Conservation (phyloP, 2,797 vertebrate species). For the Coracias cyanogaster region DNA sequence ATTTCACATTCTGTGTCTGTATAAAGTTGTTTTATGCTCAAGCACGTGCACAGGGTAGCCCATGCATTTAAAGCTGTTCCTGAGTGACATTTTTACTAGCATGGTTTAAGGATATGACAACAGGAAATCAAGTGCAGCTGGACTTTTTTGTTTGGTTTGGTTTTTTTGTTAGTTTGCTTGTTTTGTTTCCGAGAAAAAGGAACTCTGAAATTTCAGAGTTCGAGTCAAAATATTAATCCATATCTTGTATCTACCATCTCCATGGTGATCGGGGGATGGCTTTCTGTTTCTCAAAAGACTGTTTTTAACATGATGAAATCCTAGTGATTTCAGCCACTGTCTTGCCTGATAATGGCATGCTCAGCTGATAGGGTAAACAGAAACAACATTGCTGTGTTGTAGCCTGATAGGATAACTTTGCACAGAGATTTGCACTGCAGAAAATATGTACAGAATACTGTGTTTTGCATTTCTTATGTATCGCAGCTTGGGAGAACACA, state of each 20-base stretch:
- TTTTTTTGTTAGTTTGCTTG: not conserved
- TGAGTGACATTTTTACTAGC: not conserved
- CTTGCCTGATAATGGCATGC: not conserved
- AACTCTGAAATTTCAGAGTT: not conserved
- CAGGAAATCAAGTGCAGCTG: conserved; percentile 1
- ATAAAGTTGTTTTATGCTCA: not conserved
- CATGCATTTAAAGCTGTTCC: not conserved
- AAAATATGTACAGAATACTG: not conserved
- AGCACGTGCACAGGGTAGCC: not conserved
- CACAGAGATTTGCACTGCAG: not conserved
- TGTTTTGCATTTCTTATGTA: not conserved
- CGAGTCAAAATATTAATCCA: not conserved
- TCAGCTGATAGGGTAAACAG: not conserved
- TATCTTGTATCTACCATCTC: not conserved
- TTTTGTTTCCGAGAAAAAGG: not conserved
- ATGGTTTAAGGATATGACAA: not conserved
- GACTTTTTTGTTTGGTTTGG: not conserved
- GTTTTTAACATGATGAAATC: not conserved
- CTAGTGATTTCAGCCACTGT: not conserved
- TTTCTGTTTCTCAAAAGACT: not conserved
- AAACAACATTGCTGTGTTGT: not conserved
- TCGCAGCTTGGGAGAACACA: not conserved
- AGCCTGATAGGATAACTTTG: not conserved
- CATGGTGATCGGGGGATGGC: not conserved
- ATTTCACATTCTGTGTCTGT: not conserved